Evolutionary conservation across 2,797 vertebrate genomes (phyloP), one percentile per base, ranked within the genome.

Genomic region (Falco novaeseelandiae): DNA sequence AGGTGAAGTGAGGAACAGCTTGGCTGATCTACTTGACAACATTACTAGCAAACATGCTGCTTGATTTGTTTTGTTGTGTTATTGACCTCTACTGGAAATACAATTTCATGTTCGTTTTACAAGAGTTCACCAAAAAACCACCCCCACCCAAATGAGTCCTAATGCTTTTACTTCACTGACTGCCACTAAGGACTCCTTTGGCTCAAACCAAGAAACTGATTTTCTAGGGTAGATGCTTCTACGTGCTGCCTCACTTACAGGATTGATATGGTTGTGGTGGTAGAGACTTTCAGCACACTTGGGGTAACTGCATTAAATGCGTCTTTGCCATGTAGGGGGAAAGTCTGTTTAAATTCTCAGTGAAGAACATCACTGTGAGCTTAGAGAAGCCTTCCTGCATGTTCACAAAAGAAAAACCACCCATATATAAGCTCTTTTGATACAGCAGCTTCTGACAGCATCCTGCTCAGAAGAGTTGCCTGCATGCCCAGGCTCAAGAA

Each of bases 81-180:
- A 67, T 15, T 96, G 94, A 93, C 96, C 94, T 93, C 96, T 97
- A 21, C 92, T 94, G 97, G 95, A 87, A 83, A 90, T 21, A 87
- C 0, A 17, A 3, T 67, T 89, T 80, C n/a, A 65, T 9, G 17
- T 88, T 83, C 34, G 15, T 9, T 13, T 81, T 65, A 65, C 8
- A 67, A 11, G 14, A 40, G 12, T 58, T 89, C 38, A 83, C 17
- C 18, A 42, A 82, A 79, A 20, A 27, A 51, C 10, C 14, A 49
- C 30, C 4, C 25, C 14, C 23, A 25, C 67, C 5, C 25, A 82
- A 40, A 30, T 44, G 0, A 40, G 18, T 66, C 18, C 29, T 40
- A 40, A 26, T 0, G 2, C 20, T 87, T 84, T 49, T 51, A 46
- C 57, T 74, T 78, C 48, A 38, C n/a, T 89, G 65, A n/a, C 40